These are phyloP conservation scores for Pollicipes pollicipes DNA, from an alignment of 1,140 invertebrate genomes.

Conservation along the genomic window DNA sequence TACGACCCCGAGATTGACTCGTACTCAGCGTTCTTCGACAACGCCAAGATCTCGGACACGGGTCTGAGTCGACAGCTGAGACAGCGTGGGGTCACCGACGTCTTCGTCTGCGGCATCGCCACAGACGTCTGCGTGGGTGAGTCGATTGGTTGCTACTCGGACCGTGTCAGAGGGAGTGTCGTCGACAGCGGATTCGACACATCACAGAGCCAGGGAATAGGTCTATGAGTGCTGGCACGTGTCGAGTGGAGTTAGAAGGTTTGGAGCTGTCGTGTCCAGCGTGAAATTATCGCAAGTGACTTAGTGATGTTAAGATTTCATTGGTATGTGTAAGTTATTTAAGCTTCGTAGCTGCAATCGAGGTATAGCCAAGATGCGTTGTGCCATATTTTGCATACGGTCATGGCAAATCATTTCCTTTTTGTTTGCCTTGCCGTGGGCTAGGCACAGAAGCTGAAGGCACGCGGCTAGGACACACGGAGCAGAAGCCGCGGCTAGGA, in stretches of 20 bases:
- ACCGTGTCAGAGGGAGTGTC: background rate
- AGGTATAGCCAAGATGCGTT: no score
- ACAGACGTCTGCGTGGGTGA: slow-evolving; percentile 89
- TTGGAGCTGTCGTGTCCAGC: background rate
- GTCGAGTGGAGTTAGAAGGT: background rate
- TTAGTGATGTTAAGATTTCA: slow-evolving; percentile 10
- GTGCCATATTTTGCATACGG: no score
- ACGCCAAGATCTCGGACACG: slow-evolving; percentile 74
- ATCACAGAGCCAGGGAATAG: background rate
- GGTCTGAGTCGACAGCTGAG: slow-evolving; percentile 61
- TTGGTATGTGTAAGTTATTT: slow-evolving; percentile 10
- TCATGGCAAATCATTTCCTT: no score
- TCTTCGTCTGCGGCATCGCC: slow-evolving; percentile 87
- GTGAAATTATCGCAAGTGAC: background rate
- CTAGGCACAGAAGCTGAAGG: no score
- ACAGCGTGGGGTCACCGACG: slow-evolving; percentile 63
- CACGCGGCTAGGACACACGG: no score
- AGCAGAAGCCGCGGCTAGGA: no score
- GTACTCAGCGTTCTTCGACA: slow-evolving; percentile 97
- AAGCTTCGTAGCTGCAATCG: no score
- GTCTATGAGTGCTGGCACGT: background rate
- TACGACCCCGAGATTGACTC: slow-evolving; percentile 87
- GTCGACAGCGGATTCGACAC: background rate
- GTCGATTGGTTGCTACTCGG: no score
- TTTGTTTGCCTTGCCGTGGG: no score